Evolutionary conservation across 2,113 vertebrate species (phyloP), one percentile per base, ranked within the genome.

Genomic region (Probosciger aterrimus): DNA sequence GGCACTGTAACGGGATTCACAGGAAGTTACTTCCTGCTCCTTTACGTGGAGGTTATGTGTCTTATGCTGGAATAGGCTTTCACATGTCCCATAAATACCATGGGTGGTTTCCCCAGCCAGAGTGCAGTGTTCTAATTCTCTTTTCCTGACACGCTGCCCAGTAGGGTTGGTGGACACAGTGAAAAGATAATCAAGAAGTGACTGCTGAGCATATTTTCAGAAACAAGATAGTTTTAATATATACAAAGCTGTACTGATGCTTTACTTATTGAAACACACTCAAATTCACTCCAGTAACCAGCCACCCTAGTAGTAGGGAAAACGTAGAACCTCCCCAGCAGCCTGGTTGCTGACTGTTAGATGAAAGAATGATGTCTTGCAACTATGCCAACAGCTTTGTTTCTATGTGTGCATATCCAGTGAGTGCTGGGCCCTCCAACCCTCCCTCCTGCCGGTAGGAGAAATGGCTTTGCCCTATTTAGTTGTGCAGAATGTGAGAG

Each of bases 221-320:
- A 83, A 70, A 31, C 2, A 2, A 77, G 53, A 78, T 90, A 82
- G 86, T 98, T 98, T 98, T 98, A 98, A 98, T 98, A 95, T 97
- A 98, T 98, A 98, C 98, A 98, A 98, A 98, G 98, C 98, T 97
- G 22, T 96, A 52, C 88, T 84, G 74, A 91, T 95, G 57, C 79
- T 49, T 96, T 95, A 96, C 90, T 95, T 70, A 59, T 74, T 97
- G 76, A 94, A 93, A 68, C 49, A 76, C 87, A 95, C 31, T 96
- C 95, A 97, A 98, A 97, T 96, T 98, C 98, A 98, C 98, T 98
- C 98, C 98, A 88, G 94, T 97, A 97, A 97, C 87, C 95, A 97
- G 95, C 97, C 90, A 94, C 94, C 93, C n/a, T 97, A 98, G 97
- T 92, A 92, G 95, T 96, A 98, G 98, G 98, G 93, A 98, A 95